Evolutionary conservation across 1,140 invertebrate species (phyloP).

Genomic region (Ostrea edulis): DNA sequence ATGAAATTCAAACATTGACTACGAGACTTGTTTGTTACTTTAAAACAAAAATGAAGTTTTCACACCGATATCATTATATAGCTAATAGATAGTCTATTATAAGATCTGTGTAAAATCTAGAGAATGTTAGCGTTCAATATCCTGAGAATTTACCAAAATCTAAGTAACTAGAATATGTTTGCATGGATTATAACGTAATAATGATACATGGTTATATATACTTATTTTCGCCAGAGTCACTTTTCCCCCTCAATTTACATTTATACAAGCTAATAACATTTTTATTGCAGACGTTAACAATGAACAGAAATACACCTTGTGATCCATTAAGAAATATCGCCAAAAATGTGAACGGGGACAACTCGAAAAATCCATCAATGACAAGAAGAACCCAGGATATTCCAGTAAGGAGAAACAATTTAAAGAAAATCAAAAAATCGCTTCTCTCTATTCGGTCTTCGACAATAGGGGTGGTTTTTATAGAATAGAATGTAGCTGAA

Average conservation of each 20-base stretch:
- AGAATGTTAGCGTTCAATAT: no score
- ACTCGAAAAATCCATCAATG: conserved; percentile 28
- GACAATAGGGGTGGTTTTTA: not conserved
- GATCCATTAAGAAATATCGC: conserved; percentile 36
- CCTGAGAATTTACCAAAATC: no score
- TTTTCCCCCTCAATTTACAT: not conserved
- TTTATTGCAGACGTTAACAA: conserved; percentile 13
- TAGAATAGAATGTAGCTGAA: not conserved
- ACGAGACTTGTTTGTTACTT: no score
- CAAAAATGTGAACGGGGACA: conserved; percentile 31
- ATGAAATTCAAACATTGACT: no score
- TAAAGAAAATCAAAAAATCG: conserved; percentile 35
- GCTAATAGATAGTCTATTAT: no score
- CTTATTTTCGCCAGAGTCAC: no score
- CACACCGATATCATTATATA: no score
- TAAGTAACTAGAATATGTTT: no score
- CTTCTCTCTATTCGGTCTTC: not conserved
- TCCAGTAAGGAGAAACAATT: conserved; percentile 34
- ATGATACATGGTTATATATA: no score
- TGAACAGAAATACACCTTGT: conserved; percentile 42
- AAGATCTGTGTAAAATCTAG: no score
- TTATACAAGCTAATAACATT: not conserved
- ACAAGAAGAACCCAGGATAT: conserved; percentile 40
- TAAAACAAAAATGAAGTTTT: no score
- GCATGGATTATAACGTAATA: no score